phyloP scores from a whole-genome alignment of 2,797 vertebrate genomes.

The Sarcophilus harrisii region DNA sequence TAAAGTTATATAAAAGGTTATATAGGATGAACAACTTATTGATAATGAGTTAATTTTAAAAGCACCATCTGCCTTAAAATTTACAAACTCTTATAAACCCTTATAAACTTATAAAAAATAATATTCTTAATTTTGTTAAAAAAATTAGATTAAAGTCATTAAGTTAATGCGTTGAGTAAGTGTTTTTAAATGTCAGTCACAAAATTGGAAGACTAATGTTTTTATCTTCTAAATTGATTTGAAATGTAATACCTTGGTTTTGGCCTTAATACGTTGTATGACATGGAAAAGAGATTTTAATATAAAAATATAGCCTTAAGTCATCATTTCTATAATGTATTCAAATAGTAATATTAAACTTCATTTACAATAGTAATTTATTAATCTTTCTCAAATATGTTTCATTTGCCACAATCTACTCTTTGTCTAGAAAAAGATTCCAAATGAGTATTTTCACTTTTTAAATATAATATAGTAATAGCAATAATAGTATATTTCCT shows the following conservation, averaged over 20 bases:
- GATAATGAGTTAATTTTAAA: slow-evolving; percentile 49
- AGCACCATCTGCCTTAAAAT: not conserved
- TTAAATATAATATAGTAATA: not conserved
- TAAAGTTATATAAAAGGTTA: slow-evolving; percentile 18
- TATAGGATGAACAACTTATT: slow-evolving; percentile 27
- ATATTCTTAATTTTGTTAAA: slow-evolving; percentile 27
- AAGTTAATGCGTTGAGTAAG: slow-evolving; percentile 43
- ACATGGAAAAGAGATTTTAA: slow-evolving; percentile 51
- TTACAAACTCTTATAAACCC: too few relatives aligned
- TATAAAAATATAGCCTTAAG: not conserved
- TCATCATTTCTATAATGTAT: slow-evolving; percentile 17
- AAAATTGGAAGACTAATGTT: not conserved
- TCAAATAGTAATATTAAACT: slow-evolving; percentile 19
- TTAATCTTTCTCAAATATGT: slow-evolving; percentile 57
- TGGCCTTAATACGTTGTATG: slow-evolving; percentile 48
- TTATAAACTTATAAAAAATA: slow-evolving; percentile 30
- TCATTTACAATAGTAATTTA: slow-evolving; percentile 54
- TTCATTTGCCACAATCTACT: not conserved
- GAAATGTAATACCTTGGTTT: slow-evolving; percentile 42
- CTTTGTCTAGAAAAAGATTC: not conserved
- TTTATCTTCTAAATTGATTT: slow-evolving; percentile 31
- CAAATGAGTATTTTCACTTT: not conserved
- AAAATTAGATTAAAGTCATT: slow-evolving; percentile 19
- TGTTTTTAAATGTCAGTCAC: slow-evolving; percentile 31
- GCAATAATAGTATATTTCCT: not conserved